These are phyloP conservation scores for Leucozona laternaria DNA, from an alignment of 2,888 invertebrate genomes.

Conservation along the genomic window DNA sequence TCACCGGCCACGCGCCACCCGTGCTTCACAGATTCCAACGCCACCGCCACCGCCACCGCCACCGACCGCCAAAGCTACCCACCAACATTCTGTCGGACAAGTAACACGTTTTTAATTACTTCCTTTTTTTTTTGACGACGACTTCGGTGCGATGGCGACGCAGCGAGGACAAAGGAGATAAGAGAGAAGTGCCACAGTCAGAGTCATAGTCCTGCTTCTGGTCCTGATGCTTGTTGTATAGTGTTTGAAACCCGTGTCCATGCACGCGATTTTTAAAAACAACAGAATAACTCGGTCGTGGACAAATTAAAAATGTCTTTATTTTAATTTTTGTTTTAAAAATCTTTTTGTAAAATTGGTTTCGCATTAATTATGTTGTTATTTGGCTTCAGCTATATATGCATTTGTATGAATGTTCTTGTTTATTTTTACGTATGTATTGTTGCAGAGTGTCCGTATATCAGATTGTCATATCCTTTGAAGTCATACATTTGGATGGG, in stretches of 20 bases:
- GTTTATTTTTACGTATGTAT: background rate
- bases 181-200: constrained; percentile 5
- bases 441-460: constrained; percentile 22
- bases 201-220: constrained; percentile 28
- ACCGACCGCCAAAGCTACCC: constrained; percentile 44
- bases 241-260: constrained; percentile 64
- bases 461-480: constrained; percentile 64
- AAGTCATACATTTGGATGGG: constrained; percentile 61
- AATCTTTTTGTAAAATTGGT: constrained; percentile 67
- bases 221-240: constrained; percentile 49
- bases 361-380: constrained; percentile 75
- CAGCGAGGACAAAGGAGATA: constrained; percentile 6
- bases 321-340: constrained; percentile 70
- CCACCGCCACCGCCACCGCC: constrained; percentile 36
- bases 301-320: constrained; percentile 75
- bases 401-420: background rate
- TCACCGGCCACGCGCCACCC: constrained; percentile 7
- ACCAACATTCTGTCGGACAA: constrained; percentile 71
- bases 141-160: constrained; percentile 4
- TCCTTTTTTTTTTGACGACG: constrained; percentile 52
- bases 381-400: constrained; percentile 40
- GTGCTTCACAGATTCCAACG: constrained; percentile 20
- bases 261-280: constrained; percentile 57
- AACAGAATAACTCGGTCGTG: constrained; percentile 55
- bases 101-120: constrained; percentile 76